phyloP scores from a whole-genome alignment of 2,797 vertebrate genomes.

The Halcyon leucocephala region DNA sequence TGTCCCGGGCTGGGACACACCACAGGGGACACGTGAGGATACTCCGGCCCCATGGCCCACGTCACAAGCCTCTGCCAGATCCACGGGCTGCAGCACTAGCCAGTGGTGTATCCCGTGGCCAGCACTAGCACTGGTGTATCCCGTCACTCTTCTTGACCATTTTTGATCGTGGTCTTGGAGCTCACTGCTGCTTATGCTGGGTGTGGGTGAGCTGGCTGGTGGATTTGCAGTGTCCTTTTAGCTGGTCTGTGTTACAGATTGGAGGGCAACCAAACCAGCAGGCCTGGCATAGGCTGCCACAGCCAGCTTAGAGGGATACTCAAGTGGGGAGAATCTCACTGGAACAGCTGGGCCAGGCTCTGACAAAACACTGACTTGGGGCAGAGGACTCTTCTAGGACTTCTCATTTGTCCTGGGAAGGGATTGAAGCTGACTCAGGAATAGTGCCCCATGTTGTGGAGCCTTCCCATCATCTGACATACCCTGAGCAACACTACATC shows the following conservation, averaged over 20 bases:
- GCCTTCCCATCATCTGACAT: rapidly evolving
- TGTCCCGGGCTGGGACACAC: neutral
- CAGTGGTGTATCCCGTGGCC: neutral
- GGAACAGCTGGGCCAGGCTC: neutral
- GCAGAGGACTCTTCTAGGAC: neutral
- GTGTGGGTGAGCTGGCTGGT: neutral
- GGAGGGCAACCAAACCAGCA: neutral
- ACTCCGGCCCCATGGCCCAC: neutral
- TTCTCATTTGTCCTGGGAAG: neutral
- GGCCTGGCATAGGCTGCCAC: neutral
- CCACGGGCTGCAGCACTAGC: neutral
- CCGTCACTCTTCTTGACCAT: neutral
- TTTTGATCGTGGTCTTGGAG: neutral
- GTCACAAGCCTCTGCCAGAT: neutral
- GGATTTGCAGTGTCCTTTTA: neutral
- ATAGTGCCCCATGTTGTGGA: neutral
- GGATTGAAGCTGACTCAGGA: neutral
- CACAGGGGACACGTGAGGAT: neutral
- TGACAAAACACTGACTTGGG: neutral
- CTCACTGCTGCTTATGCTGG: neutral
- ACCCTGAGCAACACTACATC: neutral
- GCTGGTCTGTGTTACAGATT: neutral
- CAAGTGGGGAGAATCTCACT: neutral
- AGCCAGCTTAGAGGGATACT: neutral
- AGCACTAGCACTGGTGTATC: neutral